phyloP scores from a whole-genome alignment of 1,140 invertebrate species.

The Ceratitis capitata region DNA sequence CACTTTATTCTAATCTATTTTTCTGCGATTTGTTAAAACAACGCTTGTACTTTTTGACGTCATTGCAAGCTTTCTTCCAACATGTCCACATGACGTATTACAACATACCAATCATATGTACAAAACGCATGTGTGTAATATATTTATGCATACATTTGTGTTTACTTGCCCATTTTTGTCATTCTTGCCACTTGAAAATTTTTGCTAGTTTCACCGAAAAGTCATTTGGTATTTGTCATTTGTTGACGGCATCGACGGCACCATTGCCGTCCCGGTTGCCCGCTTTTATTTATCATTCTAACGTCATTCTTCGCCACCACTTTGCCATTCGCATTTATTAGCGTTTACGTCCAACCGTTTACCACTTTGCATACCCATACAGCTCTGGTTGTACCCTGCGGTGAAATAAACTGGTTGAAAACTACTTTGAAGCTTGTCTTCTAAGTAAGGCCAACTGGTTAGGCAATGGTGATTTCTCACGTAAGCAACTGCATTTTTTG shows the following conservation, averaged over 20 bases:
- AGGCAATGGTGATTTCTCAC: no score
- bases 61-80: not conserved
- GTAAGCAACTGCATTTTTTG: no score
- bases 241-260: not conserved
- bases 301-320: not conserved
- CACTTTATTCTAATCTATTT: not conserved
- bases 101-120: not conserved
- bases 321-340: not conserved
- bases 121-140: not conserved
- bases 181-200: not conserved
- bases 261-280: not conserved
- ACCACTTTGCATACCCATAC: not conserved
- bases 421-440: no score
- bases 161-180: not conserved
- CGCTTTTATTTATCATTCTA: not conserved
- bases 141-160: no score
- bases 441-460: no score
- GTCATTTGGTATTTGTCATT: not conserved
- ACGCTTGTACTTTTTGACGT: not conserved
- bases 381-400: not conserved
- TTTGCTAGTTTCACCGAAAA: not conserved
- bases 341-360: not conserved
- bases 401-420: no score
- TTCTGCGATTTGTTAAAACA: not conserved
- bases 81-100: not conserved